A percentile compares a stretch with the other conserved stretches of the same genome.
phyloP scores from a whole-genome alignment of 2,888 invertebrate genomes.

The Parnassius mnemosyne region DNA sequence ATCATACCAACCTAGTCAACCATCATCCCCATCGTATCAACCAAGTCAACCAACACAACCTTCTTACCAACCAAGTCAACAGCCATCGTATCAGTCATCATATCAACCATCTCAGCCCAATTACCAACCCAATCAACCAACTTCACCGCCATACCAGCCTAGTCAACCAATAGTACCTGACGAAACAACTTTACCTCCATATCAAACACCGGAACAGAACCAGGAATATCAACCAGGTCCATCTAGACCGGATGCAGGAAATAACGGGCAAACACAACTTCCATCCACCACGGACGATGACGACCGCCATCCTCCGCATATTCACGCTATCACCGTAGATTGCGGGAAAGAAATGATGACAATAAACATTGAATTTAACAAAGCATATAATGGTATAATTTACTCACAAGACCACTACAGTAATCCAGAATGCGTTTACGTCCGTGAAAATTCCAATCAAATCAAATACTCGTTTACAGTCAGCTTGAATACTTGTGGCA shows the following conservation, averaged over 20 bases:
- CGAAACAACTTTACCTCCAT: slow-evolving; percentile 32
- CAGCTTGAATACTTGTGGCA: slow-evolving; percentile 87
- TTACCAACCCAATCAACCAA: slow-evolving; percentile 31
- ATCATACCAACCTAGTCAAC: slow-evolving; percentile 36
- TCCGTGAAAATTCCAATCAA: slow-evolving; percentile 85
- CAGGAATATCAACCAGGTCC: slow-evolving; percentile 35
- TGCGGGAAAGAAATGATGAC: slow-evolving; percentile 92
- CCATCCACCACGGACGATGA: slow-evolving; percentile 69
- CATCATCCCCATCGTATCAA: slow-evolving; percentile 37
- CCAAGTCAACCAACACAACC: slow-evolving; percentile 32
- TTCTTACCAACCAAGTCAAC: slow-evolving; percentile 31
- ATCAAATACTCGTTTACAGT: slow-evolving; percentile 87
- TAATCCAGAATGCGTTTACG: slow-evolving; percentile 86
- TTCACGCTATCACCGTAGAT: slow-evolving; percentile 87
- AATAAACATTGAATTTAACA: slow-evolving; percentile 88
- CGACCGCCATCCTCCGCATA: slow-evolving; percentile 86
- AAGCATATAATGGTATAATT: slow-evolving; percentile 87
- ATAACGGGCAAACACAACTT: slow-evolving; percentile 30
- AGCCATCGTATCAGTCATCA: slow-evolving; percentile 31
- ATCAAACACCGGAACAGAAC: slow-evolving; percentile 31
- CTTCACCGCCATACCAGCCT: slow-evolving; percentile 38
- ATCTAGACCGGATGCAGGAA: slow-evolving; percentile 35
- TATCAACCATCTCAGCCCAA: slow-evolving; percentile 38
- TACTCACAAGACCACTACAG: slow-evolving; percentile 88
- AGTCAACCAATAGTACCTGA: slow-evolving; percentile 33